phyloP scores from a whole-genome alignment of 92 coral and sea anemone species.

The Bergia sp. region DNA sequence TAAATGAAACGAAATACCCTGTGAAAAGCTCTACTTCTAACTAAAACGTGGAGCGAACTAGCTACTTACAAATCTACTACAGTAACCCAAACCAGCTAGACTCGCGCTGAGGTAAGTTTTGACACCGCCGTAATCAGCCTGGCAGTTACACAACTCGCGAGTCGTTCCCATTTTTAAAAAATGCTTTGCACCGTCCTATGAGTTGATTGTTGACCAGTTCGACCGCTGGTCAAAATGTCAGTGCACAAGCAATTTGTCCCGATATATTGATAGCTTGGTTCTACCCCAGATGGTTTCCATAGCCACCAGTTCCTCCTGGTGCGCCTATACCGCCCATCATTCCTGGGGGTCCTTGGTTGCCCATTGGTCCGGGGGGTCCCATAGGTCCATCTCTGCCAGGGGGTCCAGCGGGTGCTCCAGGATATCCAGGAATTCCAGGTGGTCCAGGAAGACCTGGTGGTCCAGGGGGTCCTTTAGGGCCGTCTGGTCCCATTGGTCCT shows the following conservation, averaged over 20 bases:
- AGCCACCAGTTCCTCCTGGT: slow-evolving; percentile 71
- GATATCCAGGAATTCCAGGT: slow-evolving; percentile 94
- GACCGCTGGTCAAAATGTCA: background rate
- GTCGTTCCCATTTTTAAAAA: background rate
- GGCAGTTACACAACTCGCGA: background rate
- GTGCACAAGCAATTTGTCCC: slow-evolving; percentile 2
- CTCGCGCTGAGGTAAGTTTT: background rate
- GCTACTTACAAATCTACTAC: background rate
- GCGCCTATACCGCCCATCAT: slow-evolving; percentile 85
- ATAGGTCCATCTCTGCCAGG: slow-evolving; percentile 95
- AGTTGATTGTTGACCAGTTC: background rate
- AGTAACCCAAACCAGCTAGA: background rate
- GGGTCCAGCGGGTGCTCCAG: slow-evolving; percentile 97
- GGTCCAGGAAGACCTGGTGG: slow-evolving; percentile 97
- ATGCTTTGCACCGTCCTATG: background rate
- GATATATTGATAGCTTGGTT: slow-evolving; percentile 10
- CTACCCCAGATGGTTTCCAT: slow-evolving; percentile 69
- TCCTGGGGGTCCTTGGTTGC: slow-evolving; percentile 95
- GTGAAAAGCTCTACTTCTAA: background rate
- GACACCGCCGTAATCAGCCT: background rate
- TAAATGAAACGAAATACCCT: background rate
- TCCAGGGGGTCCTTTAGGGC: slow-evolving; percentile 99
- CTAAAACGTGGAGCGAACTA: background rate
- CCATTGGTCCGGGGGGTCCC: slow-evolving; percentile 98
- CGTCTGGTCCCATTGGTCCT: slow-evolving; percentile 95